Conservation (phyloP, 2,797 vertebrate species). For the Lemur catta region DNA sequence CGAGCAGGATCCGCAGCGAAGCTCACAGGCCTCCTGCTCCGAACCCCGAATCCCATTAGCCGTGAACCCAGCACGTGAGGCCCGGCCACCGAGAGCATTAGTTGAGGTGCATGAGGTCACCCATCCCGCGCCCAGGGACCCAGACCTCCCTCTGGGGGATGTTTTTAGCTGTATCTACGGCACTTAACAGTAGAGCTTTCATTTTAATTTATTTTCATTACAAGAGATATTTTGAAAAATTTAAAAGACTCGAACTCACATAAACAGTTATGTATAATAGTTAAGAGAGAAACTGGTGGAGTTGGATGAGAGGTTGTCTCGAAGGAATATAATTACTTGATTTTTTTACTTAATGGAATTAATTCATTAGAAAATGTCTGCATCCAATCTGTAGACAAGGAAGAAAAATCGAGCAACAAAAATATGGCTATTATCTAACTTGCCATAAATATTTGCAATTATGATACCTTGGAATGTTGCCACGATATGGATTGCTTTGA, state of each 20-base stretch:
- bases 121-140: neutral
- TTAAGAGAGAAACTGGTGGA: neutral
- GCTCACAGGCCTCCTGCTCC: neutral
- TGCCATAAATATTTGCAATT: conserved; percentile 36
- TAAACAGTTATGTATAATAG: neutral
- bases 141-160: neutral
- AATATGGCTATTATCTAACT: conserved; percentile 40
- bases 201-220: neutral
- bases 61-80: rapidly evolving
- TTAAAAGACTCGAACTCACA: neutral
- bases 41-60: rapidly evolving
- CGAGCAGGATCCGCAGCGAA: rapidly evolving
- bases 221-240: neutral
- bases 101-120: neutral
- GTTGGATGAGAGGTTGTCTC: neutral
- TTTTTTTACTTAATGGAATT: neutral
- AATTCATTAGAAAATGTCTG: conserved; percentile 38
- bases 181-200: neutral
- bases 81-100: neutral
- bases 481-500: conserved; percentile 62
- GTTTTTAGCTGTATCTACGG: neutral
- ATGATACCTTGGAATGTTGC: conserved; percentile 45
- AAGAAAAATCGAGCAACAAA: conserved; percentile 19
- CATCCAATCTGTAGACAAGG: neutral
- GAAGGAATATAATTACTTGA: conserved; percentile 34